phyloP scores from a whole-genome alignment of 2,113 vertebrate genomes.

The Rostratula benghalensis region DNA sequence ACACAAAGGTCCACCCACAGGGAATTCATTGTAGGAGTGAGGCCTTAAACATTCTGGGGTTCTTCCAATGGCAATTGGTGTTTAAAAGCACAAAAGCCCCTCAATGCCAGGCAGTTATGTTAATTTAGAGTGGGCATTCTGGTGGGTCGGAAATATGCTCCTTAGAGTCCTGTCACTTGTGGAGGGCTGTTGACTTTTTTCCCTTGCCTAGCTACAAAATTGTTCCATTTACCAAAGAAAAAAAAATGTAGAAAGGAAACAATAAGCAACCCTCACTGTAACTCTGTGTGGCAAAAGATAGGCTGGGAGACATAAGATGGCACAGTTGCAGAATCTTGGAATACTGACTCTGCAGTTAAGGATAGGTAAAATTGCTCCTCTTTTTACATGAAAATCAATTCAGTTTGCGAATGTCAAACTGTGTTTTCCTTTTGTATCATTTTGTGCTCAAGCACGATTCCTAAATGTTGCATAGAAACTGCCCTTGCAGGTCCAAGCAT shows the following conservation, averaged over 20 bases:
- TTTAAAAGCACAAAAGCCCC: neutral
- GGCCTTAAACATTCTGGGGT: neutral
- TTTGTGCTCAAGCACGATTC: neutral
- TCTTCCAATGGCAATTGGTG: neutral
- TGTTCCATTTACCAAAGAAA: neutral
- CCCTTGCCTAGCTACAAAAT: neutral
- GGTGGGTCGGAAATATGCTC: neutral
- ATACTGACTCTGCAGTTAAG: neutral
- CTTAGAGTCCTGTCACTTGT: neutral
- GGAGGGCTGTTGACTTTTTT: neutral
- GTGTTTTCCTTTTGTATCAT: neutral
- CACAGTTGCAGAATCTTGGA: neutral
- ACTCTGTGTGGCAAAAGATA: neutral
- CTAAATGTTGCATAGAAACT: neutral
- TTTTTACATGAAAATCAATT: conserved; percentile 10
- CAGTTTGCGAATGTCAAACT: conserved; percentile 2
- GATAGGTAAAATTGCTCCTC: neutral
- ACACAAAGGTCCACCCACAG: neutral
- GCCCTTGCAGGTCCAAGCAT: neutral
- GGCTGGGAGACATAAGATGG: neutral
- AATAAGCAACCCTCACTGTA: neutral
- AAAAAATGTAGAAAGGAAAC: neutral
- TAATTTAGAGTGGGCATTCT: neutral
- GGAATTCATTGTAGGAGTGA: neutral
- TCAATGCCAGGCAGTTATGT: neutral